Evolutionary conservation across 2,797 vertebrate species (phyloP).

Genomic region (Artibeus lituratus): DNA sequence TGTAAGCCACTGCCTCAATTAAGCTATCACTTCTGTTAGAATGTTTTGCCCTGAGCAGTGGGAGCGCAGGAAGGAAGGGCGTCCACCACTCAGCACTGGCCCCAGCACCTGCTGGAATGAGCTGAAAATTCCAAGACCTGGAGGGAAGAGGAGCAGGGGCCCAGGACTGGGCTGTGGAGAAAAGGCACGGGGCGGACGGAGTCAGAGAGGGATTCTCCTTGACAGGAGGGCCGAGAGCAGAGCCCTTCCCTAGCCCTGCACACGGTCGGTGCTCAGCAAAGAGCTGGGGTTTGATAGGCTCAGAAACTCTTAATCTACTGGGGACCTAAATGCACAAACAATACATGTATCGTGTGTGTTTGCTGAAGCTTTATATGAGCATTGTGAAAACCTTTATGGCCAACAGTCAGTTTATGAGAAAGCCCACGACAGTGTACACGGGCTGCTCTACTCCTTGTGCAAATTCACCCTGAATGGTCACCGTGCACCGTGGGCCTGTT

Average conservation of each 20-base stretch:
- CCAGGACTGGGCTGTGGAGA: neutral
- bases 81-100: neutral
- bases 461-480: neutral
- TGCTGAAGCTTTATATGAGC: neutral
- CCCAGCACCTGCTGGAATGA: neutral
- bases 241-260: neutral
- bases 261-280: neutral
- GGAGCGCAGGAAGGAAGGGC: neutral
- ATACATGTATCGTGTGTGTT: neutral
- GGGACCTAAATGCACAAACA: neutral
- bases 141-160: neutral
- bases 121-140: neutral
- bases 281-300: neutral
- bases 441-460: neutral
- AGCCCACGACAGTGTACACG: neutral
- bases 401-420: slow-evolving; percentile 22
- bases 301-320: neutral
- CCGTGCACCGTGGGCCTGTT: neutral
- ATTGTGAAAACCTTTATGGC: neutral
- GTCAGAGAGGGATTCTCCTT: neutral
- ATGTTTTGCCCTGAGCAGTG: neutral
- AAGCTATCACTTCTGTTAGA: neutral
- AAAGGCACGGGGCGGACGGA: neutral
- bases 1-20: neutral
- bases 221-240: neutral